Evolutionary conservation across 2,888 invertebrate species (phyloP), one percentile per base, ranked within the genome.

Genomic region (Dorcus parallelipipedus): DNA sequence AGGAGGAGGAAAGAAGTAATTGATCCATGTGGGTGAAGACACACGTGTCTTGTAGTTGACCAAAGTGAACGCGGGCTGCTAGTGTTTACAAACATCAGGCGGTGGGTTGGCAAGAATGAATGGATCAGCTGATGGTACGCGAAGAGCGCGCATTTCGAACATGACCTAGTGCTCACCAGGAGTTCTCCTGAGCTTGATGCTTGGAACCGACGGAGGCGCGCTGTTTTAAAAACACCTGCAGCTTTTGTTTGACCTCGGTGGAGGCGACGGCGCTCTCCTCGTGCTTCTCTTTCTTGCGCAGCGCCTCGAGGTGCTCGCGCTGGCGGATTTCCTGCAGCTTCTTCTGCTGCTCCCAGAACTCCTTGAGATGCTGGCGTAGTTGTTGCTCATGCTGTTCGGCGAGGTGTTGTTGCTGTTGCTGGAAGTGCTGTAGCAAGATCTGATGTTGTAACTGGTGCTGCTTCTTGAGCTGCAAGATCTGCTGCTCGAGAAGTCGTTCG

Each of bases 261-360:
- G 96, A 97, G 65, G 97, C 97, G 73, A 95, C 91, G 56, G 97
- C 97, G 81, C 95, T 95, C 81, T 95, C 94, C 78, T 95, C 95
- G 75, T 92, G 91, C 78, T 95, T 95, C 79, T 95, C 94, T 78
- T 96, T 95, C 80, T 95, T 94, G 74, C 92, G 87, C 71, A 95
- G 83, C 66, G 91, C 89, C 73, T 95, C 93, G 67, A 92, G 83
- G 70, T 89, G 84, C 76, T 94, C 93, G 62, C 93, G 84, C 78
- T 94, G 92, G 71, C 88, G 83, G 61, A 82, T 78, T 71, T 84
- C 82, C 77, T 89, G 86, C 69, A 90, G 83, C 76, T 92, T 91
- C 75, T 91, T 91, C 81, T 93, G 91, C 79, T 95, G 91, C 79
- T 95, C 95, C 88, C 94, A 92, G 78, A 93, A 85, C 87, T 95